These are phyloP conservation scores for Tinamus guttatus DNA, from an alignment of 2,113 vertebrate species.

Conservation along the genomic window DNA sequence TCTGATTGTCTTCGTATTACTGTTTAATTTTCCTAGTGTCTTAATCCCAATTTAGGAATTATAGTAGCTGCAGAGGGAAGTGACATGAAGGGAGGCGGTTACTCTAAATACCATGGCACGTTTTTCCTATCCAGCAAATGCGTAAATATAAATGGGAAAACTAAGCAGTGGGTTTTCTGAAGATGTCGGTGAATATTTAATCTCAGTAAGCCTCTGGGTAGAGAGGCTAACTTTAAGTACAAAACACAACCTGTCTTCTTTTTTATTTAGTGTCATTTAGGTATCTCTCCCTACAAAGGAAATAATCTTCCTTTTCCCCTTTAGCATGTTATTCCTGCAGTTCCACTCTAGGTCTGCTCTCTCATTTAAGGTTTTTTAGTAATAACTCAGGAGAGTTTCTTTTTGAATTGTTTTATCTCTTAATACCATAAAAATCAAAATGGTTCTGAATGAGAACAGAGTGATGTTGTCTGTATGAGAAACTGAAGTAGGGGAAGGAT, in stretches of 20 bases:
- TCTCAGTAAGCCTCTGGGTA: background rate
- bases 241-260: background rate
- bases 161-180: background rate
- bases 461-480: background rate
- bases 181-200: conserved; percentile 1
- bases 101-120: background rate
- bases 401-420: background rate
- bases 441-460: background rate
- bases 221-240: background rate
- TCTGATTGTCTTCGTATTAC: background rate
- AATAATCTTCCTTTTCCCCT: background rate
- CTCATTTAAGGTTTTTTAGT: background rate
- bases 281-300: background rate
- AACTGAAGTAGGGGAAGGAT: background rate
- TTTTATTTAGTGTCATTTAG: background rate
- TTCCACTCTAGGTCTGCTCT: background rate
- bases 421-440: background rate
- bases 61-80: background rate
- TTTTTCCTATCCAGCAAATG: conserved; percentile 13
- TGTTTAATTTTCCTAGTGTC: background rate
- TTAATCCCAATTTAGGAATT: background rate
- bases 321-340: background rate
- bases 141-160: conserved; percentile 14
- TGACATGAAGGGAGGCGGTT: background rate
- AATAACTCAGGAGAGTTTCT: background rate